Evolutionary conservation across 2,113 vertebrate genomes (phyloP), one percentile per base, ranked within the genome.

Genomic region (Aldabrachelys gigantea): DNA sequence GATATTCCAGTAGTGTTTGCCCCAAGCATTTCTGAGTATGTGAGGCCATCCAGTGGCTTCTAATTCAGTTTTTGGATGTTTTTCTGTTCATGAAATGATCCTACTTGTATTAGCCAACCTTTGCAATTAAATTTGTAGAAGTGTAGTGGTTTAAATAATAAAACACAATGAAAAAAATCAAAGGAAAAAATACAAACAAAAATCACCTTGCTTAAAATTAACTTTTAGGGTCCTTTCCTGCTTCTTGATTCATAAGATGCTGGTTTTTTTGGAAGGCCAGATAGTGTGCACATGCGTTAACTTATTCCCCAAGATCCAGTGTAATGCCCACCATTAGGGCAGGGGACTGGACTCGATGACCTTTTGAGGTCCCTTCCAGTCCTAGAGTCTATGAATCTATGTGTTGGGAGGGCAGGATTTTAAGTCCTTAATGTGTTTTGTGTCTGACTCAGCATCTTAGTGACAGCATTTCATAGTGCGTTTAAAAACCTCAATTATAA

Each of bases 11-110:
- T 89, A 91, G 89, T 93, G 96, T 95, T 94, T 92, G 81, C 78
- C 85, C 22, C 31, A 59, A 69, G 44, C 52, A 96, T 96, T 98
- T 95, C 87, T 95, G 19, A 88, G 96, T 53, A 0, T 93, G 82
- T 93, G 96, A 95, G 97, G 97, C 92, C 96, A 96, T 97, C 97
- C 95, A 97, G 94, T 95, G 94, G 95, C 90, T 84, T 97, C 78
- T 87, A 6, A 41, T 25, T 88, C 16, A n/a, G 59, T 38, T 47
- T 10, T 84, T 50, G 72, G 53, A 50, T 44, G 10, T 84, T 79
- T 41, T 12, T 52, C 31, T 47, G 56, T 57, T 94, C 52, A 2
- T 72, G 72, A 81, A 96, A 87, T 22, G 31, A 88, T 62, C 79
- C 92, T 85, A 62, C 1, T 2, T 35, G 5, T 59, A 13, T 79